Base-by-base conservation (phyloP, 2,797 vertebrate genomes). In the Ceyx erithaca region DNA sequence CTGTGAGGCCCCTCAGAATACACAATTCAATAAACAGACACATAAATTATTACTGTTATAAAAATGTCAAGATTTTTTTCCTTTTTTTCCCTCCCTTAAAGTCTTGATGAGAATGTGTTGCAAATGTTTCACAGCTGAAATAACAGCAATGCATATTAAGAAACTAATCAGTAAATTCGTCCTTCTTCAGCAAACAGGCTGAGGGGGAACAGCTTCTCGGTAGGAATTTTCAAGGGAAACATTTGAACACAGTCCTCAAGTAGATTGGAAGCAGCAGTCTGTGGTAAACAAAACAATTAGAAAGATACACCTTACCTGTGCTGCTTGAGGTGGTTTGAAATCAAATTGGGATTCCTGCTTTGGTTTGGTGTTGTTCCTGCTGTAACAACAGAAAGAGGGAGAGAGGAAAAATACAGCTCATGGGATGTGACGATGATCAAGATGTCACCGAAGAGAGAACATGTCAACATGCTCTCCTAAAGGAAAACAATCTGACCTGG, bases 301-400 rank as follows among this genome's bases (percentile, higher is more conserved):
- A 85, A 75, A 77, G 25, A 52, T 15, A 30, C 52, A 92, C 22
- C 96, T 98, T 97, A 99, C 99, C 99, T 99, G 99, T 25, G 98
- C 98, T 71, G 98, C 97, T 85, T 98, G 98, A 8, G 99, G 98
- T 43, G 98, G 96, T 97, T 98, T 99, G 94, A 98, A 99, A 89
- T 99, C 99, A 94, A 98, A 99, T 40, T 98, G 98, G 83, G 98
- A 98, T 93, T 99, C 99, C 87, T 98, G 99, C 98, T 99, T 99
- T 98, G 99, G 98, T 98, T 99, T 99, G 96, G 98, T 97, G 97
- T 99, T 99, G 97, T 97, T 99, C 98, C 99, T 99, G 97, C 90
- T 89, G 96, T 91, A 92, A 92, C 3, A 66, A 91, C 7, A 78
- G 52, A 21, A 54, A 96, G 66, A 95, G 84, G 43, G 67, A 93